Evolutionary conservation across 2,888 invertebrate genomes (phyloP), one percentile per base, ranked within the genome.

Genomic region (Ceriagrion tenellum): DNA sequence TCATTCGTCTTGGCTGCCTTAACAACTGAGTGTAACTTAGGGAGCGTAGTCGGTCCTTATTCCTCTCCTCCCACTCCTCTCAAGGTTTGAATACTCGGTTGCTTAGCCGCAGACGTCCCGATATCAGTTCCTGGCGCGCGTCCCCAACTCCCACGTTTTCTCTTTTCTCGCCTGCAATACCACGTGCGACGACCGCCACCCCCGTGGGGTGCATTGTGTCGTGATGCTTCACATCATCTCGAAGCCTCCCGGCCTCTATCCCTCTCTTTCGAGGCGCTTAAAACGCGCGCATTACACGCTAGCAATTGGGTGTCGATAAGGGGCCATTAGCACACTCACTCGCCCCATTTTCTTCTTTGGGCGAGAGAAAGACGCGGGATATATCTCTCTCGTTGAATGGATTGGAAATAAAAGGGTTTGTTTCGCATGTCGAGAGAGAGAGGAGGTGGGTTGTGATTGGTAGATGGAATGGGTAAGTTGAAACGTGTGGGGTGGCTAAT

Each of bases 361-460:
- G 12, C 40, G 81, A 81, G 35, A 35, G 81, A 12, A 35, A 35
- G 30, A 30, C 89, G 12, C 89, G 55, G 89, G 88, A 8, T 47
- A 47, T 88, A 0, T 69, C 69, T 69, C 69, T 69, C n/a, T 63
- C 35, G 35, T 23, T n/a, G 93, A 69, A 69, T 93, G 93, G 69
- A 63, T 69, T 47, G 93, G 93, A 40, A 69, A 63, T 93, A 69
- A 93, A 47, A 30, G 93, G 93, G 93, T 69, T 93, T 26, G 93
- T 69, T 63, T 63, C 69, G 63, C 69, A 35, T 30, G 56, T 30
- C 35, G 63, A 59, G 35, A 6, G 63, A 18, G 91, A 13, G 35
- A 47, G 59, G 55, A 12, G 4, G 59, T 10, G 59, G 20, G 59
- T 59, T 6, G 16, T 59, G 16, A 59, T 20, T 59, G 59, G 59